Evolutionary conservation across 2,797 vertebrate species (phyloP).

Genomic region (Darevskia mixta): DNA sequence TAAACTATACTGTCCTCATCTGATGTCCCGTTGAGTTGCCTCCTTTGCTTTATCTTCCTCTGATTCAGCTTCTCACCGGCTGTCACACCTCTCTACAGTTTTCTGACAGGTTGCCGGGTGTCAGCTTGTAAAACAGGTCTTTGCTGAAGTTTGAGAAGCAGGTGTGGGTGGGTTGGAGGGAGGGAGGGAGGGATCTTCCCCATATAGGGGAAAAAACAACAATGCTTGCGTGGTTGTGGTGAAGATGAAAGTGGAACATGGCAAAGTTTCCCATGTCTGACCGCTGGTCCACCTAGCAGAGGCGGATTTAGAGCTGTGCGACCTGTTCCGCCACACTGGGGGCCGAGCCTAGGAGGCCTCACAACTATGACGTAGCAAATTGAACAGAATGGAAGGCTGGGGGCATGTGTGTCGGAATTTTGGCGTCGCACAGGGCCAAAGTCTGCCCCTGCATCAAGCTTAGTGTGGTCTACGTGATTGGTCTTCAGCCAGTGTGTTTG

Average conservation of each 20-base stretch:
- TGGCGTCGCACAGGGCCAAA: too few species aligned
- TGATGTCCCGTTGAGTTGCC: neutral
- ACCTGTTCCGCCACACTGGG: too few species aligned
- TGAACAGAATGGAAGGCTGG: too few species aligned
- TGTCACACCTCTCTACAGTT: neutral
- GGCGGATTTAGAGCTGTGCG: too few species aligned
- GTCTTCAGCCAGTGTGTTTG: neutral
- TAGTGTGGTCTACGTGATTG: too few species aligned
- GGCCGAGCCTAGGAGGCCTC: too few species aligned
- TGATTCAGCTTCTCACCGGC: neutral
- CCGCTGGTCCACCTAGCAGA: neutral
- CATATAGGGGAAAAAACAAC: neutral
- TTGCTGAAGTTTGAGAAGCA: neutral
- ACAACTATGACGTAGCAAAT: too few species aligned
- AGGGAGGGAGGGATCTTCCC: neutral
- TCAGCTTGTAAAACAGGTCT: slow-evolving; percentile 18
- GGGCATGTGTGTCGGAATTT: too few species aligned
- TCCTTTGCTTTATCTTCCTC: neutral
- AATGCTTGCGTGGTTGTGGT: neutral
- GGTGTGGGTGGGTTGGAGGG: too few species aligned
- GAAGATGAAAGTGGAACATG: neutral
- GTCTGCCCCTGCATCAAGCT: neutral
- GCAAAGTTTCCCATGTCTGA: neutral
- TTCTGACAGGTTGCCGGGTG: neutral
- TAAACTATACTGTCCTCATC: neutral